Base-by-base conservation (phyloP, 2,797 vertebrate species). In the Otolemur crassicaudatus region DNA sequence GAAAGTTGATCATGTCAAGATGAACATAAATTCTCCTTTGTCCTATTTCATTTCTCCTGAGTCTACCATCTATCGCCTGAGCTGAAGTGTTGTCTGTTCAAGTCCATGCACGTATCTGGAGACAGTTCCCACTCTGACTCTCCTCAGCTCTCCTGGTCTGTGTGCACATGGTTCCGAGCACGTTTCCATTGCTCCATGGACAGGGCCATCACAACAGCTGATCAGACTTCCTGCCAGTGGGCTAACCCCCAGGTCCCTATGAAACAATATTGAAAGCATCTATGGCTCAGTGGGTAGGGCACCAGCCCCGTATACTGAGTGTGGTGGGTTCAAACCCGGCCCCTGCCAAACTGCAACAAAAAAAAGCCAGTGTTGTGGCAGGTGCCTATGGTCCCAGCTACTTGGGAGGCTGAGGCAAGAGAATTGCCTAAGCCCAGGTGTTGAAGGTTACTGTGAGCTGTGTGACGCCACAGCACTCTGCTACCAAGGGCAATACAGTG, bases 201-300 rank as follows among this genome's bases (percentile, higher is more conserved):
- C 37, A 69, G 91, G 86, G 70, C 91, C 87, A 16, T 93, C 83
- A 23, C 84, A 76, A 94, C 92, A 86, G 69, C 94, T 81, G 70
- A 94, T 95, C 96, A 87, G 96, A 96, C 91, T 95, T 83, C 88
- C 92, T 29, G 75, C 95, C 96, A 92, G 93, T 91, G 94, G 79
- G 92, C 91, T 90, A 37, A 94, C 83, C 94, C 95, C 95, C 67
- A 7, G 31, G 49, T 49, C 70, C 93, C 86, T 92, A 84, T 98
- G 94, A 96, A 97, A 95, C 96, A 58, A 97, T 98, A 98, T 98
- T 98, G 98, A 98, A 98, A 97, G 89, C 40, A 5, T 40, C 40
- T 40, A 40, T 40, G 40, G 40, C 40, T 40, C 40, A 40, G 40
- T 40, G 40, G 40, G 40, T 40, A 40, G 40, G 40, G 40, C 40